Conservation (phyloP, 2,888 invertebrate species). For the Hemicrepidius hirtus region DNA sequence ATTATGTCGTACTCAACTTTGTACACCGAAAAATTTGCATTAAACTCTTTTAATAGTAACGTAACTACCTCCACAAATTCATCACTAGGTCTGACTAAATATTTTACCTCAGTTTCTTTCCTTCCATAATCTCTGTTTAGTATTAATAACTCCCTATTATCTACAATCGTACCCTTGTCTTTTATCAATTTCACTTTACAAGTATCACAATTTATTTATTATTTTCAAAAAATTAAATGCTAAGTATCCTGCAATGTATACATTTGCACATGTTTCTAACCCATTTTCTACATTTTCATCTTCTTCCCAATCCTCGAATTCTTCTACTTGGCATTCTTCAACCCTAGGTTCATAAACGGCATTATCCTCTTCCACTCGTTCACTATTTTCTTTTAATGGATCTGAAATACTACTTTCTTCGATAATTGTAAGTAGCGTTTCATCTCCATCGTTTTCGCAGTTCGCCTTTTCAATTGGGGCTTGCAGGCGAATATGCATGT, state of each 20-base stretch:
- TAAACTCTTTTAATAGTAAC: too few species aligned
- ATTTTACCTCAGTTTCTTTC: too few species aligned
- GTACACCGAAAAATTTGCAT: too few species aligned
- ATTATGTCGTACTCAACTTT: too few species aligned
- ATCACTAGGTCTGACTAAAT: too few species aligned
- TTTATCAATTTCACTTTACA: not conserved
- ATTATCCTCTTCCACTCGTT: not conserved
- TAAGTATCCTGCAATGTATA: constrained; percentile 6
- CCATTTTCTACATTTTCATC: not conserved
- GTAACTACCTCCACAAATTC: too few species aligned
- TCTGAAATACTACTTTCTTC: not conserved
- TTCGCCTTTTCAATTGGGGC: not conserved
- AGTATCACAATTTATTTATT: too few species aligned
- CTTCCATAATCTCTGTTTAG: too few species aligned
- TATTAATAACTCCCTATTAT: too few species aligned
- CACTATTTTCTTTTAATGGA: not conserved
- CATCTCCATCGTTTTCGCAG: constrained; percentile 14
- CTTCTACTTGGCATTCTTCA: not conserved
- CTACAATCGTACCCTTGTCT: too few species aligned
- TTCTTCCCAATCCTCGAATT: not conserved
- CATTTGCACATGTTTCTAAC: constrained; percentile 2
- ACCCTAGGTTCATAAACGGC: too few species aligned
- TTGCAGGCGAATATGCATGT: constrained; percentile 24
- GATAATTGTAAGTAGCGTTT: not conserved
- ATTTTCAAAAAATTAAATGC: not conserved